Base-by-base conservation (phyloP, 2,888 invertebrate species). In the Lutraria lutraria region DNA sequence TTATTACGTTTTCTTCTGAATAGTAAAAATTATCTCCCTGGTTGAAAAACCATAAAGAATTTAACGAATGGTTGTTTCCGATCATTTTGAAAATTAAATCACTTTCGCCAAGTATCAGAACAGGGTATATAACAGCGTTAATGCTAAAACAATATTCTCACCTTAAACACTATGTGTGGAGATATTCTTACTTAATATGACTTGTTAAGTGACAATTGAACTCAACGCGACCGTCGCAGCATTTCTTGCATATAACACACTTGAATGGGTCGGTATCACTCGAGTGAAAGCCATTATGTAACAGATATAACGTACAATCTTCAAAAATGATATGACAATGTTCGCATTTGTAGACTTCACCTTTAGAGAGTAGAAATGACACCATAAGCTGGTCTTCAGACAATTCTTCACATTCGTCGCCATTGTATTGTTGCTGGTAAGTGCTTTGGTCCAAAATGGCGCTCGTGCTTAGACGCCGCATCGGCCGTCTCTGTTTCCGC, bases 311-410 rank as follows among this genome's bases (percentile, higher is more conserved):
- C 4, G 95, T 95, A 88, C 95, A 95, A 88, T 95, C 95, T 82
- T 95, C 95, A 83, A 95, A 95, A 63, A 95, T 94, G 88, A 95
- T 95, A 91, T 94, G 95, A 86, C 95, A 95, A 90, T 95, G 95
- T 31, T 95, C 94, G 87, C 95, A 95, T 81, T 95, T 94, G 90
- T 95, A 95, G 15, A 95, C 94, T 85, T 95, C 94, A 0, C 95
- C 95, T 85, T 94, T 94, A n/a, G 92, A 92, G 80, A 95, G 91
- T 63, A 95, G 94, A 83, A 94, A 95, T 16, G 93, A 91, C 31
- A 95, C 93, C 92, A 95, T 91, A 29, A 93, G 92, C 83, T 94
- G 93, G 87, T 95, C 95, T 86, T 94, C 94, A 13, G 94, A 93
- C 43, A 93, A 82, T 82, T 94, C 94, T 81, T 91, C 92, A 16